These are phyloP conservation scores for Prunella fulvescens DNA, from an alignment of 2,113 vertebrate species.

Conservation along the genomic window DNA sequence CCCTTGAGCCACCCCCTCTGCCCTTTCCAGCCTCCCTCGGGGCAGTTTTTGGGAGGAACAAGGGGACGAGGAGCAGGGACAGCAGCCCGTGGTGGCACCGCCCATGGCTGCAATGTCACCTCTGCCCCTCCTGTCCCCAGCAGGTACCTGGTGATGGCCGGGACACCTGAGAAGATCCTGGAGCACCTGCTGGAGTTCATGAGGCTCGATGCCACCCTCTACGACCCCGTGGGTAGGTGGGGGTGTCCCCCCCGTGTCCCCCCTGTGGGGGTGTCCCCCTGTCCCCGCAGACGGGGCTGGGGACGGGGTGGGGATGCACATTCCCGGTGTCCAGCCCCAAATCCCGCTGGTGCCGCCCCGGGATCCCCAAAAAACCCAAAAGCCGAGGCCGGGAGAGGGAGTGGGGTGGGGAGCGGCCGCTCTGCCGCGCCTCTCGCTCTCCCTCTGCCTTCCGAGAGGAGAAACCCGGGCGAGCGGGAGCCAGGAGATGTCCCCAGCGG, in stretches of 20 bases:
- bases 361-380: neutral
- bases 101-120: fast-evolving
- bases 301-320: neutral
- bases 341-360: too few species aligned
- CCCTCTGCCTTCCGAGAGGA: neutral
- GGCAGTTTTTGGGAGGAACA: neutral
- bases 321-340: fast-evolving
- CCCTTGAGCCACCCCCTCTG: neutral
- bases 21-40: neutral
- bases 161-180: constrained; percentile 92
- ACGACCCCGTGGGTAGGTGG: constrained; percentile 78
- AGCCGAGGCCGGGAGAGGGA: neutral
- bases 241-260: too few species aligned
- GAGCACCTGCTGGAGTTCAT: constrained; percentile 91
- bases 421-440: neutral
- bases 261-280: too few species aligned
- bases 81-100: neutral
- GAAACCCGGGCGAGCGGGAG: neutral
- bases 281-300: too few species aligned
- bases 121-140: neutral
- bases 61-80: neutral
- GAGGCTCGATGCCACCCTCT: constrained; percentile 81
- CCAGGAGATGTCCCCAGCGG: constrained; percentile 24
- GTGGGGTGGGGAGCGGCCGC: neutral
- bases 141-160: constrained; percentile 93